Conservation (phyloP, 2,797 vertebrate genomes). For the Peromyscus melanophrys region DNA sequence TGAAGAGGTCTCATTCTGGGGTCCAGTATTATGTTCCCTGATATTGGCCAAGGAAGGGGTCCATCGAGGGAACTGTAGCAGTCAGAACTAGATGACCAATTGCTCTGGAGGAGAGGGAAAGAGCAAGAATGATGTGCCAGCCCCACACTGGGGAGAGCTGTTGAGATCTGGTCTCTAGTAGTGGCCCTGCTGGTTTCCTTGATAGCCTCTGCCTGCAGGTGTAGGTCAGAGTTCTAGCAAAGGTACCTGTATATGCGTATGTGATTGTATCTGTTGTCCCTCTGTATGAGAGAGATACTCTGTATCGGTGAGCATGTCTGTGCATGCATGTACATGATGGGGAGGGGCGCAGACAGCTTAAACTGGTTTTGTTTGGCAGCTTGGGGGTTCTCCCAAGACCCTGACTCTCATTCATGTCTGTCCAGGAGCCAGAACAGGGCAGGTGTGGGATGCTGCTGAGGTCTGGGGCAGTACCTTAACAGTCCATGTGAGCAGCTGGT, state of each 20-base stretch:
- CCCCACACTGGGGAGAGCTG: not conserved
- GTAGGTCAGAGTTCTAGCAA: not conserved
- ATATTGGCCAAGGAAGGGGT: not conserved
- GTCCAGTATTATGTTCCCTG: not conserved
- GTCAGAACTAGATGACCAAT: not conserved
- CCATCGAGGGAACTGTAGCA: rapidly evolving
- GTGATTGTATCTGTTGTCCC: not conserved
- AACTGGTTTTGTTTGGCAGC: not conserved
- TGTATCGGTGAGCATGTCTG: not conserved
- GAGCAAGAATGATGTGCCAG: not conserved
- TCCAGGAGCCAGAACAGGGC: not conserved
- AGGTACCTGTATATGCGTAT: not conserved
- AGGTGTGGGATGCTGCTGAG: not conserved
- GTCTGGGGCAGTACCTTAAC: no score
- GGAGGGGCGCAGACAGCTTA: not conserved
- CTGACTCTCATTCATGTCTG: not conserved
- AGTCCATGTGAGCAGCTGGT: rapidly evolving
- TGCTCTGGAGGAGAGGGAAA: no score
- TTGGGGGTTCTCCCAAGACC: not conserved
- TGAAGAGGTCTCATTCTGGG: not conserved
- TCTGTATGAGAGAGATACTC: not conserved
- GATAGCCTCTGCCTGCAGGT: not conserved
- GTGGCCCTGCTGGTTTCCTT: not conserved
- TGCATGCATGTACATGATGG: rapidly evolving
- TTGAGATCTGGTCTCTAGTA: not conserved